Base-by-base conservation (phyloP, 2,888 invertebrate species). In the Homarus gammarus region DNA sequence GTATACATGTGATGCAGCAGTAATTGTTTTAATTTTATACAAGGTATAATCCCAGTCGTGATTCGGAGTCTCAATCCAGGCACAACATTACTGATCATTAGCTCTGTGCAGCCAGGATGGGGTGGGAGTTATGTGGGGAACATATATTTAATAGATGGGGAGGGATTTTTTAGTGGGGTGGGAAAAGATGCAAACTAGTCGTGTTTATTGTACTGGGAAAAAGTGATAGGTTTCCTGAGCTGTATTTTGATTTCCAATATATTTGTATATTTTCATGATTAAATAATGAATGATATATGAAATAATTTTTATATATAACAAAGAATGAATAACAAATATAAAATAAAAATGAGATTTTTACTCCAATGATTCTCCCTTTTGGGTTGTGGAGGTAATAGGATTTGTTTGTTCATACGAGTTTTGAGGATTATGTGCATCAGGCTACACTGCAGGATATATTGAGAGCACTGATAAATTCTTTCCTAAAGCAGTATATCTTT, bases 261-360 rank as follows among this genome's bases (percentile, higher is more conserved):
- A 51, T 75, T 85, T 78, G 77, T 78, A 85, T 78, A 78, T 85
- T 72, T 85, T 78, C 78, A 85, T 85, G 78, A 68, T 68, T 77
- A 49, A 78, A 78, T 77, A 49, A 31, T 64, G 64, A 72, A 31
- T 64, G 64, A 72, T 77, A 40, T 44, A 38, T 38, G n/a, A 31
- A 33, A 31, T 85, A 49, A 68, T 77, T 78, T 85, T 68, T 78
- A 36, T 78, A 44, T 33, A 85, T 8, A 56, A 56, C 56, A 18
- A 56, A 64, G 31, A 8, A 64, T 64, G 64, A 64, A 27, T 64
- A 27, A 27, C 6, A 64, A n/a, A 10, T 22, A 18, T 18, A 18
- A 56, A 18, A 56, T 12, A 18, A 22, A 12, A 56, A 64, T 64
- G 27, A 27, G 8, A 64, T 64, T 64, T 56, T 64, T 27, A 22